These are phyloP conservation scores for Oenanthe oenanthe DNA, from an alignment of 2,113 vertebrate species.

Conservation along the genomic window DNA sequence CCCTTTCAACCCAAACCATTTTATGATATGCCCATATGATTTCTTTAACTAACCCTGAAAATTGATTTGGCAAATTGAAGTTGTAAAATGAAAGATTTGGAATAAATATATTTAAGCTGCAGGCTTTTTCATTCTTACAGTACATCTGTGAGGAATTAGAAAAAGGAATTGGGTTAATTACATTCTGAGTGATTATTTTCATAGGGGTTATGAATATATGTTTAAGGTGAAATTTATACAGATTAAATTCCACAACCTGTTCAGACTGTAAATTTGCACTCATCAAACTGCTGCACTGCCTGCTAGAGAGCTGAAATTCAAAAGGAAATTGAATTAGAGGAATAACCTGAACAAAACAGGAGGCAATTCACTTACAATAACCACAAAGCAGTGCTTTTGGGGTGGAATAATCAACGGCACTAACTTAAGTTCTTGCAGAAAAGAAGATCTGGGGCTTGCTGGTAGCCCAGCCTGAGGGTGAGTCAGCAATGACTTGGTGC, in stretches of 20 bases:
- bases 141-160: not conserved
- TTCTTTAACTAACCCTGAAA: not conserved
- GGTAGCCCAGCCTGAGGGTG: not conserved
- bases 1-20: not conserved
- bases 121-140: not conserved
- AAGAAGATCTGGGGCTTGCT: not conserved
- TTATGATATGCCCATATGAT: not conserved
- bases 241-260: not conserved
- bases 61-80: not conserved
- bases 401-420: not conserved
- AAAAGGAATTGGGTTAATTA: not conserved
- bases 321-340: not conserved
- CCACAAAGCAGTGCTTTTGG: not conserved
- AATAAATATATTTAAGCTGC: not conserved
- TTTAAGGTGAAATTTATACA: not conserved
- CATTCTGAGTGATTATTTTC: not conserved
- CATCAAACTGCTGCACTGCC: not conserved
- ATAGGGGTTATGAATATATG: not conserved
- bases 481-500: not conserved
- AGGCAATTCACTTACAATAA: not conserved
- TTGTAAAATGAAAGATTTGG: not conserved
- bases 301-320: not conserved
- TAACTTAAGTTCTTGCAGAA: not conserved
- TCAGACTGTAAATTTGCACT: not conserved
- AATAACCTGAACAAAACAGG: not conserved